Evolutionary conservation across 1,140 invertebrate genomes (phyloP).

Genomic region (Nomia melanderi): DNA sequence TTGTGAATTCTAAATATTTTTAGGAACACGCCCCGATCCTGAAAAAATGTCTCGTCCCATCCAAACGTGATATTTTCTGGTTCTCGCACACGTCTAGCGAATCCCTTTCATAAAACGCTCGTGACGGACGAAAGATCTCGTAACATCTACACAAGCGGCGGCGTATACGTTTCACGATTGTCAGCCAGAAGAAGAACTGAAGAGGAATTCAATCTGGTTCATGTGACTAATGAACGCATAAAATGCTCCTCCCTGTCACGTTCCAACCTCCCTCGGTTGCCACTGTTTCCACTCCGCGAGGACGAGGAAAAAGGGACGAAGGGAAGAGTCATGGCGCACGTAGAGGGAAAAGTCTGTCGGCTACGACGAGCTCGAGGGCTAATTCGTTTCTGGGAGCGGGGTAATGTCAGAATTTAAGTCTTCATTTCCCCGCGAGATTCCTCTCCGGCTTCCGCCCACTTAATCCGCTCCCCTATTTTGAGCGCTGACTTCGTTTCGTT

Average conservation of each 20-base stretch:
- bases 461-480: not conserved
- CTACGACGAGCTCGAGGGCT: not conserved
- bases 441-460: not conserved
- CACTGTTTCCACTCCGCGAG: constrained; percentile 14
- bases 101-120: constrained; percentile 45
- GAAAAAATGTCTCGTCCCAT: no score
- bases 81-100: no score
- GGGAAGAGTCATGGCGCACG: not conserved
- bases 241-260: constrained; percentile 62
- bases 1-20: no score
- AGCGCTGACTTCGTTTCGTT: not conserved
- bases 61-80: no score
- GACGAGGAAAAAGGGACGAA: not conserved
- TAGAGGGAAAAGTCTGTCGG: constrained; percentile 10
- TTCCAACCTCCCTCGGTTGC: constrained; percentile 11
- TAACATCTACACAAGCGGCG: constrained; percentile 17
- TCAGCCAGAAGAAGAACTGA: constrained; percentile 42
- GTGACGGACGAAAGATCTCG: constrained; percentile 38
- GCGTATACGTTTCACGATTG: constrained; percentile 21
- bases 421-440: constrained; percentile 11
- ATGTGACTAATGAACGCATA: constrained; percentile 76
- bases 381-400: constrained; percentile 20
- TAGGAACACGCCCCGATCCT: no score
- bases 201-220: constrained; percentile 73
- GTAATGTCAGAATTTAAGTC: constrained; percentile 21